These are phyloP conservation scores for Zingel zingel DNA, from an alignment of 2,113 vertebrate genomes.

Conservation along the genomic window DNA sequence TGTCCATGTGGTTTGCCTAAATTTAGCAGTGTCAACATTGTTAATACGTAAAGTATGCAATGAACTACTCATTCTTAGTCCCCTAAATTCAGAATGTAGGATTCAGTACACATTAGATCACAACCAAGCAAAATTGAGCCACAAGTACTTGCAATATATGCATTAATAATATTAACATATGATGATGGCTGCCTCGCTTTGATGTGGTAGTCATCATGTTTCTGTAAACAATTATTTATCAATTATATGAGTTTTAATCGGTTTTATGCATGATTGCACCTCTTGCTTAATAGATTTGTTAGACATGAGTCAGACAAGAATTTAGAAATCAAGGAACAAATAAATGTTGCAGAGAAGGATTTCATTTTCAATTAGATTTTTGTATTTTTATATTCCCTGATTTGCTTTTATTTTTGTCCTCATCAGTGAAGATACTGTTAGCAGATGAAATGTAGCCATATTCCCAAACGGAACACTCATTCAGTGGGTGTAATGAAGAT, in stretches of 20 bases:
- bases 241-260: too few relatives aligned
- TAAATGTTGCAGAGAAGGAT: neutral
- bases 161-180: too few relatives aligned
- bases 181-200: too few relatives aligned
- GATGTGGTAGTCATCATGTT: too few relatives aligned
- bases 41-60: neutral
- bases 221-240: too few relatives aligned
- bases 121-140: neutral
- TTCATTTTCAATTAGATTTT: neutral
- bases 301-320: too few relatives aligned
- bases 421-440: neutral
- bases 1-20: neutral
- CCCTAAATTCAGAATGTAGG: neutral
- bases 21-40: neutral
- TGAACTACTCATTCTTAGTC: neutral
- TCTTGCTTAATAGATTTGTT: too few relatives aligned
- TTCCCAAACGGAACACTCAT: neutral
- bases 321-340: neutral
- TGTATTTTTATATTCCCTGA: neutral
- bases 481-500: constrained; percentile 43
- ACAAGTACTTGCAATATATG: too few relatives aligned
- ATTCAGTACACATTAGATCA: neutral
- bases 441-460: neutral
- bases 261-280: too few relatives aligned
- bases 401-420: neutral